Percentiles rank a stretch among this genome's conserved stretches.
phyloP scores from a whole-genome alignment of 2,888 invertebrate species.

The Eucera pruinosa region DNA sequence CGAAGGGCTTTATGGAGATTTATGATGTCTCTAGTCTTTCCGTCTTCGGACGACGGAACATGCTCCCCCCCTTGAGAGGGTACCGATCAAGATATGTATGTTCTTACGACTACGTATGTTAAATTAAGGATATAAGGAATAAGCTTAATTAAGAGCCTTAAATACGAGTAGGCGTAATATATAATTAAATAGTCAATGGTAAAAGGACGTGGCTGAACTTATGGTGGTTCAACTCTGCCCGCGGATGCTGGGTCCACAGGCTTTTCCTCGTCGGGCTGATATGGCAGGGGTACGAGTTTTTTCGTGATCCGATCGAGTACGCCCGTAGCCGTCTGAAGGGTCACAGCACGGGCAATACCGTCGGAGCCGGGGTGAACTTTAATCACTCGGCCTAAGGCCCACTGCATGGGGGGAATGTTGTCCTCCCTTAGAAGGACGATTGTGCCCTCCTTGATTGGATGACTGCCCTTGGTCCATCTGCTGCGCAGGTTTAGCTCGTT shows the following conservation, averaged over 20 bases:
- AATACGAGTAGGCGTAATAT: too few relatives aligned
- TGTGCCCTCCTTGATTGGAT: neutral
- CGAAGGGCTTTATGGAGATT: too few relatives aligned
- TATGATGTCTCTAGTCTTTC: too few relatives aligned
- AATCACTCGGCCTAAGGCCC: neutral
- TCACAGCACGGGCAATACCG: neutral
- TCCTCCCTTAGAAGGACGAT: conserved; percentile 14
- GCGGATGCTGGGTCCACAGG: neutral
- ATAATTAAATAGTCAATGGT: too few relatives aligned
- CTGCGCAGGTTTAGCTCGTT: conserved; percentile 5
- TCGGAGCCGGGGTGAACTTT: neutral
- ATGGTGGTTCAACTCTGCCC: too few relatives aligned
- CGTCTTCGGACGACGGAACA: too few relatives aligned
- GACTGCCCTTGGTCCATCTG: neutral
- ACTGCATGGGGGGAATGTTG: conserved; percentile 13
- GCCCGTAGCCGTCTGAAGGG: neutral
- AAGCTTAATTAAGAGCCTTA: too few relatives aligned
- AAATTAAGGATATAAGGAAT: too few relatives aligned
- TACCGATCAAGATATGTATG: too few relatives aligned
- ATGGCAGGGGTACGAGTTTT: neutral
- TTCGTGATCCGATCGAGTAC: neutral
- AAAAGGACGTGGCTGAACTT: too few relatives aligned
- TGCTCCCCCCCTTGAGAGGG: too few relatives aligned
- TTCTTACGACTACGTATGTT: too few relatives aligned
- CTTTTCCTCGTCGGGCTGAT: neutral